phyloP scores from a whole-genome alignment of 1,140 invertebrate genomes.

The Doryteuthis pealeii region DNA sequence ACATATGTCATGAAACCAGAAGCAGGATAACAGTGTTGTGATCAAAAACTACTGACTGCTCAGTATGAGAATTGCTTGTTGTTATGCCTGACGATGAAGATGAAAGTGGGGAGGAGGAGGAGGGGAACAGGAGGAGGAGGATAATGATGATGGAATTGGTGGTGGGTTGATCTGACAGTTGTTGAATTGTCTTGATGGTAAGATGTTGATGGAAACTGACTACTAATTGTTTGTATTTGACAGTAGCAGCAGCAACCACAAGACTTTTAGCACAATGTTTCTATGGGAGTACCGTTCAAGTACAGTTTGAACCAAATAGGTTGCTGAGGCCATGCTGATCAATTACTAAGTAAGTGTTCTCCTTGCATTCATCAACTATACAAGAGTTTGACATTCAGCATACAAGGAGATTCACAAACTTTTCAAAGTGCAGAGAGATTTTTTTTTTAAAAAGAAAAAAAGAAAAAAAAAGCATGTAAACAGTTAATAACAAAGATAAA shows the following conservation, averaged over 20 bases:
- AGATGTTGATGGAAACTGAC: slow-evolving; percentile 3
- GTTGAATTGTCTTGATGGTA: background rate
- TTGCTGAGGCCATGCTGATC: background rate
- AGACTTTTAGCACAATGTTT: background rate
- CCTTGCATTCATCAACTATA: slow-evolving; percentile 9
- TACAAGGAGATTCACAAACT: background rate
- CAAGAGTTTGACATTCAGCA: background rate
- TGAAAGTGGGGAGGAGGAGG: background rate
- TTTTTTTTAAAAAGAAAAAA: no score
- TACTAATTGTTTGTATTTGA: background rate
- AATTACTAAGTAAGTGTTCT: slow-evolving; percentile 5
- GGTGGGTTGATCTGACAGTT: background rate
- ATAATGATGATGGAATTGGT: background rate
- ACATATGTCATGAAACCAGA: slow-evolving; percentile 6
- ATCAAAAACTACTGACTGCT: slow-evolving; percentile 1
- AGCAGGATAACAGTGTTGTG: slow-evolving; percentile 4
- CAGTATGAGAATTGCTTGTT: background rate
- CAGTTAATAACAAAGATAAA: no score
- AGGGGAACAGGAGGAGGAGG: background rate
- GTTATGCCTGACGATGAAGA: background rate
- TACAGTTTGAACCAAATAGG: background rate
- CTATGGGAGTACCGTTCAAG: background rate
- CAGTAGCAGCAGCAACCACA: background rate
- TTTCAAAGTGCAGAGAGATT: no score
- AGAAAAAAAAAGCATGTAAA: no score